Percentiles rank a stretch among this genome's conserved stretches.
Evolutionary conservation across 92 coral and sea anemone genomes (phyloP).

Genomic region (Heliopora coerulea): DNA sequence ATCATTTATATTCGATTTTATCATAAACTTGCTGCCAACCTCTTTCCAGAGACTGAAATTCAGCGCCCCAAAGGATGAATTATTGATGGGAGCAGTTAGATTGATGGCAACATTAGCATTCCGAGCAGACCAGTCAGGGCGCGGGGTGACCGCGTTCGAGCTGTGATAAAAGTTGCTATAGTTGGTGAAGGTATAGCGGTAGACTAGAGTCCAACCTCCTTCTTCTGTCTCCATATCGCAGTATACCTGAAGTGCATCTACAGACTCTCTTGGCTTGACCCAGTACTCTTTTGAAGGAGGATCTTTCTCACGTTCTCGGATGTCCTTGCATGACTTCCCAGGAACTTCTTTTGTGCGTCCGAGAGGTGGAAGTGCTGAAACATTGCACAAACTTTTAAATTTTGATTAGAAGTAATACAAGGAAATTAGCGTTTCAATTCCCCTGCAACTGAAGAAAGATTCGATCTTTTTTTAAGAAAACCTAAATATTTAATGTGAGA

Average conservation of each 20-base stretch:
- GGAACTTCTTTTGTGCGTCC: not conserved
- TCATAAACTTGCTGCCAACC: conserved; percentile 58
- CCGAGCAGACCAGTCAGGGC: conserved; percentile 55
- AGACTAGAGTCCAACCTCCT: conserved; percentile 69
- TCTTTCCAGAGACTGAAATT: conserved; percentile 51
- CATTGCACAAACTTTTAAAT: too few relatives aligned
- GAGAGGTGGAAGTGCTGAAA: too few relatives aligned
- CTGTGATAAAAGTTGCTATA: conserved; percentile 41
- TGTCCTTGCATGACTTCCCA: conserved; percentile 12
- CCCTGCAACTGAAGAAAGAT: too few relatives aligned
- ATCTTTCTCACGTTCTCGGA: conserved; percentile 16
- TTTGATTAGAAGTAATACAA: too few relatives aligned
- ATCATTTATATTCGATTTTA: conserved; percentile 73
- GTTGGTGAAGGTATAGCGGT: conserved; percentile 62
- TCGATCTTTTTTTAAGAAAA: too few relatives aligned
- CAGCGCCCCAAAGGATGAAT: conserved; percentile 57
- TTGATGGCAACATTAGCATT: conserved; percentile 41
- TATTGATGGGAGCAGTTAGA: conserved; percentile 55
- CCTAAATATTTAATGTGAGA: too few relatives aligned
- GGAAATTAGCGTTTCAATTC: too few relatives aligned
- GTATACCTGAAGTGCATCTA: conserved; percentile 49
- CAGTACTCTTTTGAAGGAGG: conserved; percentile 55
- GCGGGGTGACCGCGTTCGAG: conserved; percentile 66
- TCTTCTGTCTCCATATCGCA: conserved; percentile 60
- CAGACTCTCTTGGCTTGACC: conserved; percentile 48